Conservation (phyloP, 2,113 vertebrate species). For the Dicerorhinus sumatrensis region DNA sequence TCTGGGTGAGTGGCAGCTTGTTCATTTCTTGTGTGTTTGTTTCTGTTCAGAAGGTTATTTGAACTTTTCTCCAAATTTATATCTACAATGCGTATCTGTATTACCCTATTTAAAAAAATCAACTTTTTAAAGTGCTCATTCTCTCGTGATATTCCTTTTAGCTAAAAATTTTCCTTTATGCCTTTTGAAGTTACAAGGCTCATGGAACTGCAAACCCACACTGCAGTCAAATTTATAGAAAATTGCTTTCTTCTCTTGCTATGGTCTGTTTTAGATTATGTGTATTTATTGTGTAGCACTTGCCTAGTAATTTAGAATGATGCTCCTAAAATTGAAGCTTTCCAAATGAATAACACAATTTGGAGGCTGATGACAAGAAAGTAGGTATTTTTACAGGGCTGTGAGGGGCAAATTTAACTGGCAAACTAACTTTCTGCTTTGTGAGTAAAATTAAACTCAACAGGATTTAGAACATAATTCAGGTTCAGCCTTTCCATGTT, state of each 20-base stretch:
- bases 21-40: not conserved
- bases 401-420: constrained; percentile 58
- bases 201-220: not conserved
- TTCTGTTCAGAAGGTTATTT: not conserved
- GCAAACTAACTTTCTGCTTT: constrained; percentile 64
- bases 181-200: constrained; percentile 14
- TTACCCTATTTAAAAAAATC: not conserved
- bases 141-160: not conserved
- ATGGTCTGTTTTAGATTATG: constrained; percentile 54
- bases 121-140: not conserved
- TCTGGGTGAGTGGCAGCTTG: not conserved
- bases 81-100: constrained; percentile 1
- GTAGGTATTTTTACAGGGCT: constrained; percentile 61
- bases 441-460: constrained; percentile 78
- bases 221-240: constrained; percentile 51
- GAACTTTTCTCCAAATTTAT: not conserved
- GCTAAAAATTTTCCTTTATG: constrained; percentile 33
- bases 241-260: constrained; percentile 49
- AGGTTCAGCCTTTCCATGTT: constrained; percentile 69
- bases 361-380: constrained; percentile 62
- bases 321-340: constrained; percentile 46
- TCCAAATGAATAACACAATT: constrained; percentile 69
- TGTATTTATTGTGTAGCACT: constrained; percentile 68
- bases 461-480: constrained; percentile 73
- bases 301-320: constrained; percentile 64